Base-by-base conservation (phyloP, 2,888 invertebrate species). In the Pseudococcus longispinus region DNA sequence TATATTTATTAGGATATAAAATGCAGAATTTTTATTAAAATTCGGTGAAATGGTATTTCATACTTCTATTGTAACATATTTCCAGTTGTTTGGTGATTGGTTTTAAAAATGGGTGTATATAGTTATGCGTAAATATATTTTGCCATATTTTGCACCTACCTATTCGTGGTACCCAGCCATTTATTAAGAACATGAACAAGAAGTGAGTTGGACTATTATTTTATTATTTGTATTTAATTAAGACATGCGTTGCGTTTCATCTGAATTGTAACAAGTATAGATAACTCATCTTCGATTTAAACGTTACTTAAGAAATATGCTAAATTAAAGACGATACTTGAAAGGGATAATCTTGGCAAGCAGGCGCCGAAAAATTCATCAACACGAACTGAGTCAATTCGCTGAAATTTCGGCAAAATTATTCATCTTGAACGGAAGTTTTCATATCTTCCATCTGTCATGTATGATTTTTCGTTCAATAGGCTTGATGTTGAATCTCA, bases 61-160 rank as follows among this genome's bases (percentile, higher is more conserved):
- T 55, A 42, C 42, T 80, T 74, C 86, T 85, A 13, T 77, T 86
- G 86, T 86, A 86, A 77, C 46, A 86, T 86, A 86, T 86, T 86
- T 86, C 86, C 86, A 86, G 86, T 77, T 32, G 29, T 74, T 80
- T 46, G 85, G 85, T 85, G 74, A 46, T 80, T 44, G 77, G 51
- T 26, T 26, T 51, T 51, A 86, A 80, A 86, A 44, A 86, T 86
- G 86, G 86, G 77, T 86, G 80, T 46, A 26, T 86, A 51, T 80
- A 86, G 44, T 42, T 32, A 80, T 84, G 60, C 42, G 80, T 77
- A 84, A 84, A 37, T 65, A 65, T 65, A 84, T 23, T 51, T 29
- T 84, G 77, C 84, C 46, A 46, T 80, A 86, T 86, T 51, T 86
- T 80, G 32, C 74, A 77, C 37, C n/a, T 77, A 77, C 80, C 37